Base-by-base conservation (phyloP, 2,888 invertebrate genomes). In the Orgyia antiqua region DNA sequence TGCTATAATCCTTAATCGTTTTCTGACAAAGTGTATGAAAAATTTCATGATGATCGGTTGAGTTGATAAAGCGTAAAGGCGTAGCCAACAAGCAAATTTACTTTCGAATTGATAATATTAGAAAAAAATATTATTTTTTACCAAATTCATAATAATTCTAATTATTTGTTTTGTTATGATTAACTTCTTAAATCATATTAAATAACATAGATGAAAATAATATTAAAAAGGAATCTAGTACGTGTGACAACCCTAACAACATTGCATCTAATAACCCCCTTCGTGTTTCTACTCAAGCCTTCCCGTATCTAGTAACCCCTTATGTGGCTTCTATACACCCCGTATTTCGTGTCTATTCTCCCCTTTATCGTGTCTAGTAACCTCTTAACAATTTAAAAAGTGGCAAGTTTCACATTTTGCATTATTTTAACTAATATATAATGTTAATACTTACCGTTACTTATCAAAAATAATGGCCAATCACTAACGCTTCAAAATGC, bases 231-330 rank as follows among this genome's bases (percentile, higher is more conserved):
- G n/a, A n/a, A n/a, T n/a, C n/a, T n/a, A n/a, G n/a, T n/a, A n/a
- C 24, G 13, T 25, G 13, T 25, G 11, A 27, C 27, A 27, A 8
- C 27, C 7, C n/a, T 19, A 19, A 27, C 20, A 4, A 20, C 27
- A 20, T 7, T 25, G 25, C n/a, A 25, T 25, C 13, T 25, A 7
- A 15, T 17, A 20, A 18, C 25, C 25, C 13, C 13, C 25, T 13
- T 27, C 19, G 19, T 27, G 19, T 27, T 27, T 27, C 27, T 27
- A 27, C 20, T 27, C 27, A 19, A 12, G 12, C 27, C 8, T 27
- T 27, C 12, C 20, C 19, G 19, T 27, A 11, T 27, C 11, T 27
- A 27, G 20, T 27, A 2, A 11, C 19, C 27, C 19, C 27, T 10
- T 4, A 19, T 19, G 19, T 27, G 12, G 27, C 20, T 8, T 27